Evolutionary conservation across 2,113 vertebrate genomes (phyloP).

Genomic region (Xenus cinereus): DNA sequence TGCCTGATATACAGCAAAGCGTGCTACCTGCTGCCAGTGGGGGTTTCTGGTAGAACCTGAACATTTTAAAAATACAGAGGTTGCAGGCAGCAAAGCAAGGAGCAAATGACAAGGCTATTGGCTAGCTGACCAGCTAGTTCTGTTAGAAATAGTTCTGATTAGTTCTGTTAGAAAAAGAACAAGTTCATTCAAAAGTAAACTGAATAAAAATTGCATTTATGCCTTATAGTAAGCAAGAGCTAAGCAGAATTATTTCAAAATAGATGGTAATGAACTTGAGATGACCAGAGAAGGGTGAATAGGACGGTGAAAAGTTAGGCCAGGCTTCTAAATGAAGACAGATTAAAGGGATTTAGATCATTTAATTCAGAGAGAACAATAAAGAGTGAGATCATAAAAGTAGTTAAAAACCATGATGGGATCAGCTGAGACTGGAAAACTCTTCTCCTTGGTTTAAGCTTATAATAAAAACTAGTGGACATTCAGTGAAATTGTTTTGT

Average conservation of each 20-base stretch:
- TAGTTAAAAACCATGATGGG: background rate
- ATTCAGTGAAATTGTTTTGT: constrained; percentile 46
- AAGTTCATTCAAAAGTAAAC: background rate
- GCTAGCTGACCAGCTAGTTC: background rate
- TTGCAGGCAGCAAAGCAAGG: background rate
- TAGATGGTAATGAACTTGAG: background rate
- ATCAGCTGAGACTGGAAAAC: constrained; percentile 37
- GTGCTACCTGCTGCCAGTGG: background rate
- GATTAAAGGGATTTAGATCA: background rate
- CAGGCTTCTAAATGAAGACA: background rate
- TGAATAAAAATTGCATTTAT: background rate
- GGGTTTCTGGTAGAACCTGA: background rate
- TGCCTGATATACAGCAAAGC: background rate
- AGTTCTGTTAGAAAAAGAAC: background rate
- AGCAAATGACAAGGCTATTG: background rate
- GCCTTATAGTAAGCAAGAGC: background rate
- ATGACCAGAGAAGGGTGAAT: background rate
- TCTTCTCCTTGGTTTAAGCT: constrained; percentile 32
- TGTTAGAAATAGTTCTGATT: background rate
- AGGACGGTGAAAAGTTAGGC: background rate
- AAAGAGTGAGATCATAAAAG: background rate
- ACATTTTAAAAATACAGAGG: background rate
- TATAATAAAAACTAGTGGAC: constrained; percentile 11
- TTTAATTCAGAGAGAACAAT: background rate
- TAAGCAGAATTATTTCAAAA: background rate